Evolutionary conservation across 2,797 vertebrate species (phyloP), one percentile per base, ranked within the genome.

Genomic region (Catostomus latipinnis): DNA sequence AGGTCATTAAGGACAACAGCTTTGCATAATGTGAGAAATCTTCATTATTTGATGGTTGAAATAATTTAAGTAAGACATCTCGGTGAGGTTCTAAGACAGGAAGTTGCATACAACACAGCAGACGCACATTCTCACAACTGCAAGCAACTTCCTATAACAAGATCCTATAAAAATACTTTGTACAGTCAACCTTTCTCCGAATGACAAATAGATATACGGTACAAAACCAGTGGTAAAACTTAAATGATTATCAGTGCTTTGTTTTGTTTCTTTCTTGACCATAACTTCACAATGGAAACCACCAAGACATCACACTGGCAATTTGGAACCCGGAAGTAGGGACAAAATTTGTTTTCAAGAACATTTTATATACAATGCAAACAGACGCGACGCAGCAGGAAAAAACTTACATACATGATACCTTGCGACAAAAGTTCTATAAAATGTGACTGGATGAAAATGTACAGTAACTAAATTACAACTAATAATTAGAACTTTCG

Each of bases 1-100:
- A 6, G 57, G 10, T 49, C 0, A 65, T 65, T 71, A 63, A 48
- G 9, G 57, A 53, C 34, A 14, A 16, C 11, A 12, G 22, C 78
- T 56, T 53, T 4, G 8, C 46, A 2, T 58, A 16, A 8, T 0
- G 0, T 58, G 13, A 60, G 54, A 54, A 61, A 69, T 6, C 3
- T 62, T n/a, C 5, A 45, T 18, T 60, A 58, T 1, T 0, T 52
- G 7, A 67, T 14, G 2, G 18, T 13, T 34, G 70, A n/a, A 0
- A 6, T 6, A 12, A 45, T 48, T 63, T 46, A 53, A 16, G 14
- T n/a, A n/a, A 54, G n/a, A 7, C 22, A 13, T 9, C 4, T 54
- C 13, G 14, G 7, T 74, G 45, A 50, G 74, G 57, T 70, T 81
- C 81, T 60, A 71, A 81, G 6, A 71, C 71, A 75, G 75, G 80